Evolutionary conservation across 2,888 invertebrate species (phyloP).

Genomic region (Blastobasis adustella): DNA sequence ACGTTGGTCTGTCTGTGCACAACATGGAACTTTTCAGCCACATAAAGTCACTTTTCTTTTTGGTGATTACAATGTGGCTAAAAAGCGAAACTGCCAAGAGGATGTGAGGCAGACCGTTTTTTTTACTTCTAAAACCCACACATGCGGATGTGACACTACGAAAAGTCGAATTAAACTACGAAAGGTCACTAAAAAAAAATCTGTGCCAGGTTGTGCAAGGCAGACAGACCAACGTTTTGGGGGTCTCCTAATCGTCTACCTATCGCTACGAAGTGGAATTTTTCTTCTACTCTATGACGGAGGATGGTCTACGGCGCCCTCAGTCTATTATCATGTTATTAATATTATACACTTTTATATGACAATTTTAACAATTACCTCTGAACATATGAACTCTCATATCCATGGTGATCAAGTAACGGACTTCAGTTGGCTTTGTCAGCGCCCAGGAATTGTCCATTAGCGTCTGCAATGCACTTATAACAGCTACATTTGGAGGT

Average conservation of each 20-base stretch:
- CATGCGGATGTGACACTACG: no score
- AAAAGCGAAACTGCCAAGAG: no score
- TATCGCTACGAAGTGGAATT: neutral
- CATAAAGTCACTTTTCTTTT: neutral
- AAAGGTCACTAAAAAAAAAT: no score
- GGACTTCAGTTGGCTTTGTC: constrained; percentile 46
- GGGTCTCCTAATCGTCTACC: no score
- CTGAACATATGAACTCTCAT: constrained; percentile 71
- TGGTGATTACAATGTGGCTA: no score
- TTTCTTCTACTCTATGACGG: neutral
- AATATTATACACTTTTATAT: neutral
- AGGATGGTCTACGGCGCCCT: no score
- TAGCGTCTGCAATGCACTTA: constrained; percentile 46
- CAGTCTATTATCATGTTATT: no score
- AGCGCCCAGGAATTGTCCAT: constrained; percentile 56
- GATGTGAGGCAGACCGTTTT: neutral
- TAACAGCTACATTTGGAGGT: constrained; percentile 44
- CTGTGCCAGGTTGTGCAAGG: no score
- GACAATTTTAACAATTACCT: constrained; percentile 33
- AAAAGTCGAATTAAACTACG: no score
- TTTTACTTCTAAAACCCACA: neutral
- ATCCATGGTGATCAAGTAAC: constrained; percentile 65
- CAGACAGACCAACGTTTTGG: no score
- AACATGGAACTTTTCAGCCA: no score
- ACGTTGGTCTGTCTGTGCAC: no score